Evolutionary conservation across 2,888 invertebrate species (phyloP).

Genomic region (Ichneumoninae sp.): DNA sequence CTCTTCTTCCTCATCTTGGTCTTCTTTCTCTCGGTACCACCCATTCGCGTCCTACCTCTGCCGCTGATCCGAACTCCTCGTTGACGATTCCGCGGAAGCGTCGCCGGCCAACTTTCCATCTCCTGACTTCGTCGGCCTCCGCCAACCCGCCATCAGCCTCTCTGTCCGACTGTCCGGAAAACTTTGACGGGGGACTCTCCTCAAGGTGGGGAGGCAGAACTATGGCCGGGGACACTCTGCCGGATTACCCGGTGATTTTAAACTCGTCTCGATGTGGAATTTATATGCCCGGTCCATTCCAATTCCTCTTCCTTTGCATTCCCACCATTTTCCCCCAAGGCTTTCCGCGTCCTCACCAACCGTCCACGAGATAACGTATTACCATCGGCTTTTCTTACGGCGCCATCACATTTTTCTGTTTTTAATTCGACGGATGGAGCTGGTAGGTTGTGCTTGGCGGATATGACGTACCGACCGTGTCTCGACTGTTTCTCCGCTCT

Average conservation of each 20-base stretch:
- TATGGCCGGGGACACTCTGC: constrained; percentile 62
- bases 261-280: constrained; percentile 80
- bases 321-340: constrained; percentile 12
- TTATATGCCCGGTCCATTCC: constrained; percentile 70
- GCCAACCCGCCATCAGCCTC: constrained; percentile 24
- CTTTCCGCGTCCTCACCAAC: neutral
- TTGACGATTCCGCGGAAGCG: constrained; percentile 49
- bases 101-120: constrained; percentile 58
- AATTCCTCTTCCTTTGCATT: constrained; percentile 52
- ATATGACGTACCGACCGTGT: neutral
- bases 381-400: constrained; percentile 44
- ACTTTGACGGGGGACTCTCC: constrained; percentile 59
- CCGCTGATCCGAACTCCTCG: constrained; percentile 42
- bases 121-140: neutral
- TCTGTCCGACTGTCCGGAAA: constrained; percentile 54
- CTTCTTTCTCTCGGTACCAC: constrained; percentile 19
- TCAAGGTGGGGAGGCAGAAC: constrained; percentile 63
- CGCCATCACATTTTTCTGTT: constrained; percentile 22
- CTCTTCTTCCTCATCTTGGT: constrained; percentile 14
- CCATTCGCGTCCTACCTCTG: constrained; percentile 29
- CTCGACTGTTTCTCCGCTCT: constrained; percentile 33
- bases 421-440: constrained; percentile 32
- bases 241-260: constrained; percentile 76
- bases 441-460: constrained; percentile 9
- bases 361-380: constrained; percentile 60